Evolutionary conservation across 2,797 vertebrate species (phyloP), one percentile per base, ranked within the genome.

Genomic region (Synaphobranchus kaupii): DNA sequence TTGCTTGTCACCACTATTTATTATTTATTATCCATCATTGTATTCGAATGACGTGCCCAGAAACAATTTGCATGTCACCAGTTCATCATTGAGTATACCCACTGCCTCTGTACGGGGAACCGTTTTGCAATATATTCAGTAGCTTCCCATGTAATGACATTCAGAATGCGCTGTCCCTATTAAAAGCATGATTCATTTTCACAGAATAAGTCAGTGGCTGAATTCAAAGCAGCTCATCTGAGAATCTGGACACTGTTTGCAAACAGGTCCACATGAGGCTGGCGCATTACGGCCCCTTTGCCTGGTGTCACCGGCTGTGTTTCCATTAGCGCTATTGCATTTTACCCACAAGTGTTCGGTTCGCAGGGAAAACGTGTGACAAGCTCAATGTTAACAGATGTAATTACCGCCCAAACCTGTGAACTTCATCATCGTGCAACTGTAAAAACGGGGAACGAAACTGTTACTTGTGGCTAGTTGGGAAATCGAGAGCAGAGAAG

Each of bases 171-270:
- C 58, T 58, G 50, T 31, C 54, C n/a, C 54, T 28, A 58, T 54
- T 28, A 56, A 60, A 58, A 84, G 34, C 66, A 84, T 47, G 17
- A 84, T 25, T 84, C 56, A 63, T 84, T 84, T 84, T 48, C 39
- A 25, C 56, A 39, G 31, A 20, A 44, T 44, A 66, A 47, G 39
- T 58, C 31, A 66, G 56, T 20, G 58, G 17, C 34, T 39, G 83
- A 60, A 84, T 84, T 31, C 31, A 56, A 44, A 84, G 39, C 17
- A 13, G 58, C 7, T 34, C 50, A 39, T 58, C 58, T 13, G 34
- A 9, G 58, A 15, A 39, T 84, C 15, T 47, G 28, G 84, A 63
- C 34, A 22, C 17, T 22, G 83, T 84, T 84, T 84, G 56, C 83
- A 60, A 84, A 84, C 84, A 84, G 20, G 39, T 66, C 84, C 50